These are phyloP conservation scores for Leptobrachium ailaonicum DNA, from an alignment of 2,113 vertebrate species.

Conservation along the genomic window DNA sequence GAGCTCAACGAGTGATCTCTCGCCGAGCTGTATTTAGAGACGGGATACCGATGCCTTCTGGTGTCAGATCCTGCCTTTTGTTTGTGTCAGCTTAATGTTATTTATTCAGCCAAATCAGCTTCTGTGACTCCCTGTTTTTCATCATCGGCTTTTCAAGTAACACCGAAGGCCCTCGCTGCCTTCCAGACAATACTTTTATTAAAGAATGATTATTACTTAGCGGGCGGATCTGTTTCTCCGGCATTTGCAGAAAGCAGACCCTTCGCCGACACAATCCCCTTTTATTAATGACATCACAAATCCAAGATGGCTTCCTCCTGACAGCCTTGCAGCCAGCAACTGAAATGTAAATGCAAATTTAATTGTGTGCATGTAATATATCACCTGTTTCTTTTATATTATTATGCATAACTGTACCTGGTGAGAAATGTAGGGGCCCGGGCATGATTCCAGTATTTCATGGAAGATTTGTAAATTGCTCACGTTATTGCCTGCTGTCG, in stretches of 20 bases:
- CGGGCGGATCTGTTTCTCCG: neutral
- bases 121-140: constrained; percentile 9
- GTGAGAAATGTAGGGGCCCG: too few relatives aligned
- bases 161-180: constrained; percentile 20
- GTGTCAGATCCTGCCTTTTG: constrained; percentile 25
- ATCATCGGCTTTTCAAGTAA: constrained; percentile 11
- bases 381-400: too few relatives aligned
- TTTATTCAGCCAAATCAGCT: constrained; percentile 32
- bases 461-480: too few relatives aligned
- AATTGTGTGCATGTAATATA: too few relatives aligned
- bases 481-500: too few relatives aligned
- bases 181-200: constrained; percentile 20
- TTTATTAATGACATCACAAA: constrained; percentile 2
- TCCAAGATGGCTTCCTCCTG: neutral
- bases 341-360: too few relatives aligned
- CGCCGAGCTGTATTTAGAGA: neutral
- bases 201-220: constrained; percentile 15
- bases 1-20: constrained; percentile 1
- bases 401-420: too few relatives aligned
- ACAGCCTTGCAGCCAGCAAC: too few relatives aligned
- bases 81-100: constrained; percentile 26
- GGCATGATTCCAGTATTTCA: too few relatives aligned
- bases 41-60: constrained; percentile 16
- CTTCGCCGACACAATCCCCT: neutral
- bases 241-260: neutral